Evolutionary conservation across 92 coral and sea anemone genomes (phyloP), one percentile per base, ranked within the genome.

Genomic region (Parazoanthus swiftii): DNA sequence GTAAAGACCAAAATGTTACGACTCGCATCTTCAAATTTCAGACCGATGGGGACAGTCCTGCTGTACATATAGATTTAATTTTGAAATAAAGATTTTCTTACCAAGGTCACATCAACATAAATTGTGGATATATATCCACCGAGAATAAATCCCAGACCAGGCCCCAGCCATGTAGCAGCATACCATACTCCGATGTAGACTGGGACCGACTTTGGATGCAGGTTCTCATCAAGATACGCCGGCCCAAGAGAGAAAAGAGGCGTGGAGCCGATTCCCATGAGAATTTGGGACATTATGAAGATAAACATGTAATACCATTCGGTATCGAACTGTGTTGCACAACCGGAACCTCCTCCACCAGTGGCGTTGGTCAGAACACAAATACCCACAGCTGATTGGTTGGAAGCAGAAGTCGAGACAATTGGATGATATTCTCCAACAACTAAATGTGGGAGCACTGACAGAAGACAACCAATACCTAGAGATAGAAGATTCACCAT

Each of bases 251-350:
- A 90, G 39, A 85, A 94, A 37, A 94, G 90, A 8, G 95, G 94
- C 26, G 95, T 91, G 42, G 94, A 91, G 2, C 98, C 98, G n/a
- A 93, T 92, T 72, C 93, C 92, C 42, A 94, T 92, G 72, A 95
- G 43, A 39, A 92, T 87, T 72, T 94, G 95, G 4, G 93, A 93
- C 9, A 90, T 35, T 82, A 89, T 43, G 87, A 94, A 94, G 46
- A 94, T 88, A 74, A 93, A 38, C 82, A 93, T 50, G 79, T 89
- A 93, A 44, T 89, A 93, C 98, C 94, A 91, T 16, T 90, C 93
- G 29, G 88, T 35, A 59, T 92, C 94, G 85, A 90, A 89, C 44
- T 72, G 71, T 56, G 83, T 18, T 50, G 74, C 75, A 42, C 94
- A 87, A n/a, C 63, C 36, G 75, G 89, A 56, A 65, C 76, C 3